Base-by-base conservation (phyloP, 2,888 invertebrate species). In the Drosophila sordidula region DNA sequence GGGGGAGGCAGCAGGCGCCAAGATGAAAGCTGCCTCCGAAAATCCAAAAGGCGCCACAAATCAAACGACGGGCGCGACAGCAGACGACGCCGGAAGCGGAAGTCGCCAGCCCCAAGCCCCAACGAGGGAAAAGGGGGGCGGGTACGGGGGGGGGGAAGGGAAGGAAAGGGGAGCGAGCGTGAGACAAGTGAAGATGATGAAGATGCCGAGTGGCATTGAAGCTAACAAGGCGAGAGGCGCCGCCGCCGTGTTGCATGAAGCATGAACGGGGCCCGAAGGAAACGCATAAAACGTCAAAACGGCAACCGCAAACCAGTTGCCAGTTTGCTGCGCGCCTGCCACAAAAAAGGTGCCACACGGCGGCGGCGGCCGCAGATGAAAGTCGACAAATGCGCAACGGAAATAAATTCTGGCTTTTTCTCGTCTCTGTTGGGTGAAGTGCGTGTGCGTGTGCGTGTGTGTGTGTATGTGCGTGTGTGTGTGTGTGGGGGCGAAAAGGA, bases 251-350 rank as follows among this genome's bases (percentile, higher is more conserved):
- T 59, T 55, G 70, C 58, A 68, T 52, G 51, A 49, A 22, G 22
- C 29, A 18, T 18, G 16, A 49, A 36, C 36, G 36, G 6, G 12
- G 42, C 42, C 22, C 54, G 25, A 14, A 29, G 39, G 38, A 56
- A 56, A 71, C 87, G 89, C 81, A 89, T 89, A 78, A 85, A 85
- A 79, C 72, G 86, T 70, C 87, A 87, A 75, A 80, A 82, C 75
- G 86, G 68, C 70, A 79, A 71, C 87, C 85, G 64, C 89, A 87
- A 89, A 72, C 73, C 70, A 59, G 61, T 44, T 54, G 44, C 54
- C 56, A 56, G 76, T 78, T 66, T 61, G 67, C 75, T 72, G 82
- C 63, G 62, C 47, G 45, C 52, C 45, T 52, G 55, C 62, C 59
- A 59, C 52, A 59, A 49, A 68, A 68, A 69, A 78, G 65, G 59